These are phyloP conservation scores for Capreolus pygargus DNA, from an alignment of 2,113 vertebrate species.

Conservation along the genomic window DNA sequence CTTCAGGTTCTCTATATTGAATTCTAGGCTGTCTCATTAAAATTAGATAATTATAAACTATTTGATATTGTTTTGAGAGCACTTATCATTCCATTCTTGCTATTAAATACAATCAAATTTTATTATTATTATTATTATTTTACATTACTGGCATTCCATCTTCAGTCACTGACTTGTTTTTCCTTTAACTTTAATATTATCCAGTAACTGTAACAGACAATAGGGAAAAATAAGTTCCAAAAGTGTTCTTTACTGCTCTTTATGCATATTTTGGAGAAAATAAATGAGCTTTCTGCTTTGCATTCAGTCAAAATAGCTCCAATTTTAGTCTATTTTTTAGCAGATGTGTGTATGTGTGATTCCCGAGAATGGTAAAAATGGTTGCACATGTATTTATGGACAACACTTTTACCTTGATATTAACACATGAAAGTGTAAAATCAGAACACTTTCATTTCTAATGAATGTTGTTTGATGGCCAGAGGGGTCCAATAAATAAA, in stretches of 20 bases:
- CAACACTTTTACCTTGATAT: not conserved
- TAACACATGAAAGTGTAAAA: not conserved
- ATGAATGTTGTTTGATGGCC: not conserved
- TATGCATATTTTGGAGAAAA: not conserved
- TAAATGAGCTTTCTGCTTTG: rapidly evolving
- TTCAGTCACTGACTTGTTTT: not conserved
- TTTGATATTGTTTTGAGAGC: constrained; percentile 42
- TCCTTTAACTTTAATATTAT: not conserved
- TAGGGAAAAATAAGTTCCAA: not conserved
- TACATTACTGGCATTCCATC: constrained; percentile 8
- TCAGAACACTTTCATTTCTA: not conserved
- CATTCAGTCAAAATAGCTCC: not conserved
- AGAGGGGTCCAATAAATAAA: not conserved
- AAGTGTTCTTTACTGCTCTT: not conserved
- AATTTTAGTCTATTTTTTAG: not conserved
- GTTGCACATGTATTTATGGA: rapidly evolving
- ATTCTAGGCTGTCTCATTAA: constrained; percentile 22
- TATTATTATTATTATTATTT: constrained; percentile 12
- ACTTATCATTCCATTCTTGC: not conserved
- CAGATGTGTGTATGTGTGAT: not conserved
- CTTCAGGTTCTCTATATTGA: constrained; percentile 5
- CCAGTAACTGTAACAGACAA: not conserved
- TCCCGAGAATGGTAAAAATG: not conserved
- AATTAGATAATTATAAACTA: constrained; percentile 62
- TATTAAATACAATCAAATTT: not conserved